phyloP scores from a whole-genome alignment of 1,140 invertebrate species.

The Rhopalosiphum padi region DNA sequence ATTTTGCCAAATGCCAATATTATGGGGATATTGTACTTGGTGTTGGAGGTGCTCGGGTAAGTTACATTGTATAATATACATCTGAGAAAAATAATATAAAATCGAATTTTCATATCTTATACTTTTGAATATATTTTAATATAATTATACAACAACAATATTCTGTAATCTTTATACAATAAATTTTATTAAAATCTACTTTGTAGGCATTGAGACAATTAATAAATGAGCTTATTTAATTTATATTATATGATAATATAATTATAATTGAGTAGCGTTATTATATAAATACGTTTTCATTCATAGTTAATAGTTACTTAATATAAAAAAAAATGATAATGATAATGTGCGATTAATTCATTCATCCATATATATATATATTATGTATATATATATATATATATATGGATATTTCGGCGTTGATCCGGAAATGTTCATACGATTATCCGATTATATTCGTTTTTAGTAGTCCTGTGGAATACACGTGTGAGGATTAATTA shows the following conservation, averaged over 20 bases:
- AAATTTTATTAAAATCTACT: background rate
- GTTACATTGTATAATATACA: background rate
- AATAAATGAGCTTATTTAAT: background rate
- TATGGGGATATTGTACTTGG: too few relatives aligned
- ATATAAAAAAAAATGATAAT: background rate
- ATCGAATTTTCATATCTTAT: background rate
- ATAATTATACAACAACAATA: slow-evolving; percentile 17
- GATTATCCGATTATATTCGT: background rate
- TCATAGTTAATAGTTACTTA: background rate
- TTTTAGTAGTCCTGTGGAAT: background rate
- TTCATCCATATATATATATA: background rate
- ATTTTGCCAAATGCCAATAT: too few relatives aligned
- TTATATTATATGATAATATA: background rate
- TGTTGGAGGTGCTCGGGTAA: too few relatives aligned
- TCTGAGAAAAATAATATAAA: background rate
- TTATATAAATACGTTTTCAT: background rate
- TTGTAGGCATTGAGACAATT: background rate
- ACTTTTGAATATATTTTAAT: background rate
- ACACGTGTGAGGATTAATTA: background rate
- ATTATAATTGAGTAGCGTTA: background rate
- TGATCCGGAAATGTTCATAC: background rate
- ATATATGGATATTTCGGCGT: background rate
- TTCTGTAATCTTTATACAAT: background rate
- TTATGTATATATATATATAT: background rate
- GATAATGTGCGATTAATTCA: background rate